Percentiles rank a stretch among this genome's conserved stretches.
Evolutionary conservation across 1,140 invertebrate species (phyloP).

Genomic region (Drosophila pallidifrons): DNA sequence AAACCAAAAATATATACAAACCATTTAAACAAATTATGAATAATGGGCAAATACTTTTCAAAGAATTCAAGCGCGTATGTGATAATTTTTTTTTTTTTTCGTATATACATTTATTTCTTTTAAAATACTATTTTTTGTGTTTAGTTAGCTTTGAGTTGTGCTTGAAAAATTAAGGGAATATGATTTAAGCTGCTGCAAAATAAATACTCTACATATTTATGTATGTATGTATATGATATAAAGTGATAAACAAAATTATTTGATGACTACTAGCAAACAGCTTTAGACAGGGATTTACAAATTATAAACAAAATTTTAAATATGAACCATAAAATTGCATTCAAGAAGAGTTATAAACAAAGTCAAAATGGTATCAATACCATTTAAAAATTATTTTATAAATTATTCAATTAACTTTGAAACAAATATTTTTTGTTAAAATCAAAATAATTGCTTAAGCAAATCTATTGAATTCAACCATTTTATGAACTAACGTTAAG

Average conservation of each 20-base stretch:
- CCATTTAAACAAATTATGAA: conserved; percentile 41
- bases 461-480: conserved; percentile 36
- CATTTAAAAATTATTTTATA: conserved; percentile 42
- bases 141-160: conserved; percentile 23
- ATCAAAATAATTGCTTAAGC: conserved; percentile 23
- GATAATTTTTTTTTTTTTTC: conserved; percentile 37
- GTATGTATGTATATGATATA: conserved; percentile 58
- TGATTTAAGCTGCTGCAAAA: conserved; percentile 24
- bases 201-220: conserved; percentile 47
- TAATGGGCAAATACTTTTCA: conserved; percentile 41
- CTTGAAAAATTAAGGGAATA: conserved; percentile 22
- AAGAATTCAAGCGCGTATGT: conserved; percentile 47
- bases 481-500: conserved; percentile 44
- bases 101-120: not conserved
- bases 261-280: conserved; percentile 51
- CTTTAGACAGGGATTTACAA: conserved; percentile 64
- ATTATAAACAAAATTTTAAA: conserved; percentile 52
- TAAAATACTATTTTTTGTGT: not conserved
- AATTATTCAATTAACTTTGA: conserved; percentile 28
- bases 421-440: conserved; percentile 32
- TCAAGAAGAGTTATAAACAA: conserved; percentile 40
- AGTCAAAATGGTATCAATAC: conserved; percentile 42
- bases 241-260: conserved; percentile 51
- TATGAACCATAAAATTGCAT: conserved; percentile 34
- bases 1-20: conserved; percentile 29